Conservation (phyloP, 1,140 invertebrate species). For the Laupala kohalensis region DNA sequence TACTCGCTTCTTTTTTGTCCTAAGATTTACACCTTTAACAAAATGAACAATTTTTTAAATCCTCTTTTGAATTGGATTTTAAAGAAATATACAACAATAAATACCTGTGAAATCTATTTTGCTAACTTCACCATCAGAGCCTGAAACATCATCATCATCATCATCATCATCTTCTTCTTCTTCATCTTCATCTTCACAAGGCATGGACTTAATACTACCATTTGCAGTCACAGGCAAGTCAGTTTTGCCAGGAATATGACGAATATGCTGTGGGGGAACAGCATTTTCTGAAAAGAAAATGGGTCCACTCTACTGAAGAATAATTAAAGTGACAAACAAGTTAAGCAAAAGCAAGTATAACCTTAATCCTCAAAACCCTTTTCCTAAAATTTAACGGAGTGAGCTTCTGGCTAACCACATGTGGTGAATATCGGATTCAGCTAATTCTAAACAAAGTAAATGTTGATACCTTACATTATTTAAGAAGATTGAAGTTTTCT, state of each 20-base stretch:
- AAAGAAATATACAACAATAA: constrained; percentile 5
- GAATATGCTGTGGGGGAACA: neutral
- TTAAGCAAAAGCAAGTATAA: neutral
- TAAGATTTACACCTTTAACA: constrained; percentile 29
- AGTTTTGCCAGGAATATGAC: neutral
- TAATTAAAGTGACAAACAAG: neutral
- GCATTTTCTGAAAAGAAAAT: neutral
- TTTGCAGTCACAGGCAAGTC: neutral
- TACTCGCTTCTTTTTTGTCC: constrained; percentile 33
- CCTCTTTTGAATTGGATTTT: neutral
- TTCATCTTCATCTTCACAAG: neutral
- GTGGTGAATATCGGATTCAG: too few species aligned
- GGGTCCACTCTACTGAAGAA: neutral
- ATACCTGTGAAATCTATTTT: constrained; percentile 38
- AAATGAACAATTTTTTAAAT: neutral
- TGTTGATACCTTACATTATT: too few species aligned
- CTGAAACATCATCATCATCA: constrained; percentile 32
- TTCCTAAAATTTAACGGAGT: too few species aligned
- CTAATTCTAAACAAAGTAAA: too few species aligned
- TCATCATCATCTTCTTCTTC: neutral
- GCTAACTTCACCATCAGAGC: constrained; percentile 39
- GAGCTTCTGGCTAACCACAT: too few species aligned
- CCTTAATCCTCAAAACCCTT: neutral
- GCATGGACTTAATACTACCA: neutral
- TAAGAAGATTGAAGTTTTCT: too few species aligned